phyloP scores from a whole-genome alignment of 2,797 vertebrate genomes.

The Anguilla pacifica region DNA sequence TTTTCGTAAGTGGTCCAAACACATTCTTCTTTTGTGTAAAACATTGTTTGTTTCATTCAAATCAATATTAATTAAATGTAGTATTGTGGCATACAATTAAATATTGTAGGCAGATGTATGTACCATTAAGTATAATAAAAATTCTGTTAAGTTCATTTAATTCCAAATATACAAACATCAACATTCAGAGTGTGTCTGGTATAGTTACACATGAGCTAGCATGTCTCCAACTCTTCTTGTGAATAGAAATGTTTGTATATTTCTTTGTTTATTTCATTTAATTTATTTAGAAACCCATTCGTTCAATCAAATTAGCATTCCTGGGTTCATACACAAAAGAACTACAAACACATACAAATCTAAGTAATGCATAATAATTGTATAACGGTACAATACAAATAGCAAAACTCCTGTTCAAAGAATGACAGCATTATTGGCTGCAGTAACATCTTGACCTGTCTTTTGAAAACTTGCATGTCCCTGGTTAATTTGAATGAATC shows the following conservation, averaged over 20 bases:
- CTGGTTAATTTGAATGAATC: no score
- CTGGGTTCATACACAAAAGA: no score
- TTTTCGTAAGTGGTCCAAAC: conserved; percentile 73
- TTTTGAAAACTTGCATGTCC: no score
- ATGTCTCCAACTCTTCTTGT: background rate
- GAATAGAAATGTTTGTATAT: background rate
- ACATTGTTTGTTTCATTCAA: background rate
- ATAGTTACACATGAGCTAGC: background rate
- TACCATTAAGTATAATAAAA: background rate
- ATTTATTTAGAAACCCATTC: no score
- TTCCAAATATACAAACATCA: background rate
- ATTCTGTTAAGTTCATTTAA: background rate
- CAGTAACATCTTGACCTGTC: no score
- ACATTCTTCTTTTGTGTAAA: background rate
- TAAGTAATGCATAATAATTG: no score
- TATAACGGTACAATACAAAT: no score
- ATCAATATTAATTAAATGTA: background rate
- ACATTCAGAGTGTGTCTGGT: background rate
- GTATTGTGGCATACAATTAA: background rate
- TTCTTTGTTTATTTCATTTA: no score
- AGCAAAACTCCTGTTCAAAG: no score
- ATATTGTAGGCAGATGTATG: background rate
- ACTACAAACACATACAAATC: no score
- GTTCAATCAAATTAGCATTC: no score
- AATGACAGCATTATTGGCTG: no score